A percentile compares a stretch with the other conserved stretches of the same genome.
These are phyloP conservation scores for Darevskia nairensis DNA, from an alignment of 2,797 vertebrate genomes.

Conservation along the genomic window DNA sequence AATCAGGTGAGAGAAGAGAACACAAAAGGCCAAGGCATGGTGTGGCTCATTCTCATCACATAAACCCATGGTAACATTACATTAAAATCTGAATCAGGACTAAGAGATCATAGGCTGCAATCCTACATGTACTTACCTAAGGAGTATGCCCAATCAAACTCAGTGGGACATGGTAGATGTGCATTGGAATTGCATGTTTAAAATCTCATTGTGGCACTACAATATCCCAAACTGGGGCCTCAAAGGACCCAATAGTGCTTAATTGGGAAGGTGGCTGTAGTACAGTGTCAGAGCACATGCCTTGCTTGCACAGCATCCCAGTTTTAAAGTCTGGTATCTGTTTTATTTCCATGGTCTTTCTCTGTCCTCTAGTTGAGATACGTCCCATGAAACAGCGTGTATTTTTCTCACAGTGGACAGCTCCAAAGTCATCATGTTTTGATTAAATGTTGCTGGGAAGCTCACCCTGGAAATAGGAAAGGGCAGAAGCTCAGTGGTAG, in stretches of 20 bases:
- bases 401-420: not conserved
- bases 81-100: not conserved
- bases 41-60: too few relatives aligned
- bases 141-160: too few relatives aligned
- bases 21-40: too few relatives aligned
- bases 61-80: too few relatives aligned
- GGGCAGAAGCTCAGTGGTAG: not conserved
- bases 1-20: too few relatives aligned
- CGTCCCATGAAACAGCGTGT: not conserved
- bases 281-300: not conserved
- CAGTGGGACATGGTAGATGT: too few relatives aligned
- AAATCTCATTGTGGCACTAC: not conserved
- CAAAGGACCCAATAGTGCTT: not conserved
- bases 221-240: not conserved
- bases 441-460: not conserved
- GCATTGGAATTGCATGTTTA: not conserved
- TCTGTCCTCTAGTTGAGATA: not conserved
- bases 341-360: not conserved
- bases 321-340: not conserved
- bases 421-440: not conserved
- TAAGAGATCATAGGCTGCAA: not conserved
- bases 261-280: not conserved
- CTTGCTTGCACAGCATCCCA: not conserved
- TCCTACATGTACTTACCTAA: too few relatives aligned
- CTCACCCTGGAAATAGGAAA: not conserved